A percentile compares a stretch with the other conserved stretches of the same genome.
Evolutionary conservation across 2,113 vertebrate species (phyloP).

Genomic region (Copsychus sechellarum): DNA sequence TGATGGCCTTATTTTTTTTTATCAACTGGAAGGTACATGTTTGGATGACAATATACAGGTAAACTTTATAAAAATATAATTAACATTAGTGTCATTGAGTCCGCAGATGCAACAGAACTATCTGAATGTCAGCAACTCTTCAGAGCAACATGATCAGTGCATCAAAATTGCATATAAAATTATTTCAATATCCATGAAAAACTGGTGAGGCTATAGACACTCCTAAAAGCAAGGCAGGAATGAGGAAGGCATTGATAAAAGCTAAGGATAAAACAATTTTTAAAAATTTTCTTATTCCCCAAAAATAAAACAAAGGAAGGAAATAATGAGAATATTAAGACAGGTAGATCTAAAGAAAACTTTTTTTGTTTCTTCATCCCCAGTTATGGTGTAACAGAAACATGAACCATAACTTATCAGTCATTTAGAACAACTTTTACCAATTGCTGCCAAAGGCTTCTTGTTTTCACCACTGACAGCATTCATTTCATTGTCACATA

Average conservation of each 20-base stretch:
- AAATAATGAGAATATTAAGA: background rate
- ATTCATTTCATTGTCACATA: background rate
- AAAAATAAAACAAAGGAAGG: background rate
- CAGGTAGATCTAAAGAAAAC: background rate
- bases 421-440: background rate
- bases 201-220: background rate
- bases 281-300: background rate
- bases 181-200: background rate
- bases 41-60: background rate
- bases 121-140: slow-evolving; percentile 23
- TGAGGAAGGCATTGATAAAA: background rate
- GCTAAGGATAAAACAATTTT: background rate
- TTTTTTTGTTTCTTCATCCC: background rate
- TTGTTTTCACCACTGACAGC: background rate
- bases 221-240: background rate
- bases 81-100: background rate
- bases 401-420: background rate
- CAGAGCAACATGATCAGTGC: background rate
- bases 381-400: background rate
- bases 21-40: background rate
- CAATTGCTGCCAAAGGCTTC: background rate
- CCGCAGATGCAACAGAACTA: background rate
- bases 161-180: background rate
- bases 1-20: background rate
- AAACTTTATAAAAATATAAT: background rate